phyloP scores from a whole-genome alignment of 2,888 invertebrate genomes.

The Eupithecia abbreviata region DNA sequence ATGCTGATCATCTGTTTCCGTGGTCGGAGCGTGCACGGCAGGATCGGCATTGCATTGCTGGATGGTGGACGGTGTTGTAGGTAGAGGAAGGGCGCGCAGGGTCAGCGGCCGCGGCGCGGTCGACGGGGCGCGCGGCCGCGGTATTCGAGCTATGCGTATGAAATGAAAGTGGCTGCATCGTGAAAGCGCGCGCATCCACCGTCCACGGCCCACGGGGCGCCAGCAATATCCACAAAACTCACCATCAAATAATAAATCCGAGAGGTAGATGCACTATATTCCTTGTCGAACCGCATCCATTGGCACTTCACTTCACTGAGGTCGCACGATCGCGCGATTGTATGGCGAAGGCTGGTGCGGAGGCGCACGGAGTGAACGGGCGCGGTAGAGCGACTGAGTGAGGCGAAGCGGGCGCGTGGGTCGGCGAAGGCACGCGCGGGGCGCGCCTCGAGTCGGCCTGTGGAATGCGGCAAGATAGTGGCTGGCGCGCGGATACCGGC shows the following conservation, averaged over 20 bases:
- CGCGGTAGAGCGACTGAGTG: slow-evolving; percentile 75
- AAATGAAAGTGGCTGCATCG: slow-evolving; percentile 83
- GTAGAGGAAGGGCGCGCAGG: slow-evolving; percentile 82
- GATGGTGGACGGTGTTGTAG: slow-evolving; percentile 59
- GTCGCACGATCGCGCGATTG: slow-evolving; percentile 66
- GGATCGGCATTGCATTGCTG: slow-evolving; percentile 54
- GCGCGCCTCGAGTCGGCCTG: slow-evolving; percentile 79
- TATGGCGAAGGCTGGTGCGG: slow-evolving; percentile 55
- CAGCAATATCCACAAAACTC: slow-evolving; percentile 63
- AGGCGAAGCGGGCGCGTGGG: slow-evolving; percentile 87
- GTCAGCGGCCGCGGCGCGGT: slow-evolving; percentile 81
- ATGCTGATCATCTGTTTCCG: slow-evolving; percentile 16
- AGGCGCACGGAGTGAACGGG: slow-evolving; percentile 65
- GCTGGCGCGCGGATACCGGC: slow-evolving; percentile 74
- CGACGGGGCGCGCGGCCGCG: slow-evolving; percentile 76
- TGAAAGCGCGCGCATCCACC: slow-evolving; percentile 82
- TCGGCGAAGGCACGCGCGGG: slow-evolving; percentile 86
- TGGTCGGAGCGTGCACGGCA: slow-evolving; percentile 31
- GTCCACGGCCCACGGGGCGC: slow-evolving; percentile 61
- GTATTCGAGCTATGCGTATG: slow-evolving; percentile 83
- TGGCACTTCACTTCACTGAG: slow-evolving; percentile 79
- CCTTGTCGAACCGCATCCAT: slow-evolving; percentile 77
- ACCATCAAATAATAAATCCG: slow-evolving; percentile 82
- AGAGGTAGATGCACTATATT: slow-evolving; percentile 68
- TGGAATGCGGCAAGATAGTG: slow-evolving; percentile 77